Conservation (phyloP, 2,797 vertebrate genomes). For the Agapornis canus region DNA sequence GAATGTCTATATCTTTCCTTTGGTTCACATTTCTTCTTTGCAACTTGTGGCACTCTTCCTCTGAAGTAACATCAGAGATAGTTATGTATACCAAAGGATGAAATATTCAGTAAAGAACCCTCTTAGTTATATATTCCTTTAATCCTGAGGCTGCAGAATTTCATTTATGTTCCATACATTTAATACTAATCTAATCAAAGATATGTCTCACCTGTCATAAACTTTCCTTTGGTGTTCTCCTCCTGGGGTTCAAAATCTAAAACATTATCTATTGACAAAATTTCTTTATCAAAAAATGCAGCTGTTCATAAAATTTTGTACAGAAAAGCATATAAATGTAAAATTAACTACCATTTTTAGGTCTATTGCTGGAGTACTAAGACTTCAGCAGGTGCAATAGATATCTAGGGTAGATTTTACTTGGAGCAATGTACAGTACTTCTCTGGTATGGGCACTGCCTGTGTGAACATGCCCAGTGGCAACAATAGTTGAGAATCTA, state of each 20-base stretch:
- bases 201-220: not conserved
- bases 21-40: not conserved
- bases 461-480: not conserved
- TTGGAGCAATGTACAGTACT: not conserved
- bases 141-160: not conserved
- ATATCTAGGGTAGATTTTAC: not conserved
- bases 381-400: not conserved
- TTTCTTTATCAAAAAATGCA: not conserved
- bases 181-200: conserved; percentile 3
- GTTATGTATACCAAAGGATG: not conserved
- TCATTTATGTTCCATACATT: not conserved
- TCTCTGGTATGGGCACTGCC: not conserved
- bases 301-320: not conserved
- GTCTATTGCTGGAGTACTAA: not conserved
- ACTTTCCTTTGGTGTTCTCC: not conserved
- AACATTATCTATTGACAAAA: not conserved
- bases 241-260: not conserved
- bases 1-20: not conserved
- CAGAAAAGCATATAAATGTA: not conserved
- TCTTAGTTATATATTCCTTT: not conserved
- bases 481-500: not conserved
- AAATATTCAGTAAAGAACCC: not conserved
- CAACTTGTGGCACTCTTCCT: not conserved
- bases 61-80: not conserved
- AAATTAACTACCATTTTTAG: not conserved